Conservation (phyloP, 2,113 vertebrate genomes). For the Peromyscus californicus region DNA sequence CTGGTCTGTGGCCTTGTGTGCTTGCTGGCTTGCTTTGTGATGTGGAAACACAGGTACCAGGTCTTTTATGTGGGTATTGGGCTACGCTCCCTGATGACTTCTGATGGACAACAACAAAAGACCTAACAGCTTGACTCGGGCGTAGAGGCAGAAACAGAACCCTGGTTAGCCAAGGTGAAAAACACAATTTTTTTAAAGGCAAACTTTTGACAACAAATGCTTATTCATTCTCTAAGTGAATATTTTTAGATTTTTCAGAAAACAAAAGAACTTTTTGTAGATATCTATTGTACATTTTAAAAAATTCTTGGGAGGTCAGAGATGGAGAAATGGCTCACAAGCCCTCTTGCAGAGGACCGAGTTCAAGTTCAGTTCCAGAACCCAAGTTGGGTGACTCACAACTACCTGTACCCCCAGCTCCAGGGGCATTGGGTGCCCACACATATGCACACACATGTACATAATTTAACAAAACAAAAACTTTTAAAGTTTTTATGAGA, state of each 20-base stretch:
- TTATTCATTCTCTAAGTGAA: constrained; percentile 62
- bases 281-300: constrained; percentile 63
- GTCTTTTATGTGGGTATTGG: constrained; percentile 94
- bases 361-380: not conserved
- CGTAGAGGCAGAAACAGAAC: not conserved
- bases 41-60: constrained; percentile 99
- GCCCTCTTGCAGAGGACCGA: not conserved
- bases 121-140: constrained; percentile 84
- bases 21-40: constrained; percentile 91
- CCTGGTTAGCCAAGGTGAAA: not conserved
- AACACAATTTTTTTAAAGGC: not conserved
- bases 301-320: not conserved
- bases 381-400: not conserved
- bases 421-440: no score
- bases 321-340: not conserved
- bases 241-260: constrained; percentile 70
- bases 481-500: not conserved
- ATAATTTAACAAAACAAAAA: not conserved
- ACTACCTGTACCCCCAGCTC: not conserved
- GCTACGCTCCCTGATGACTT: constrained; percentile 82
- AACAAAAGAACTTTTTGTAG: not conserved
- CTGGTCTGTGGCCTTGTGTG: constrained; percentile 92
- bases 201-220: constrained; percentile 24
- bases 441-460: fast-evolving
- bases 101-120: constrained; percentile 88